Conservation (phyloP, 2,113 vertebrate genomes). For the Brienomyrus longianalis region DNA sequence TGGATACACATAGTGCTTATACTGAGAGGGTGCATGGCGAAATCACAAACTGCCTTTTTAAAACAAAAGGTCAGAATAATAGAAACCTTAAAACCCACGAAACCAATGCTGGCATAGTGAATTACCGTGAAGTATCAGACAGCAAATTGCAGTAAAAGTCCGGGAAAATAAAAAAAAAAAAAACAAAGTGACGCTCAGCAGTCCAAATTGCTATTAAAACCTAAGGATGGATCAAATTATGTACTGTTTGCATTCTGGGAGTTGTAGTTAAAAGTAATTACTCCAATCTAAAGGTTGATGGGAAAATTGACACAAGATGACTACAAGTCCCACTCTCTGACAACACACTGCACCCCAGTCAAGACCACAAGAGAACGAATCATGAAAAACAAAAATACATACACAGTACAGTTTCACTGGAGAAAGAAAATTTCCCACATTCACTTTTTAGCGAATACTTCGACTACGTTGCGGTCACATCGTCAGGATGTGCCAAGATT, state of each 20-base stretch:
- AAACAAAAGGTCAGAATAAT: conserved; percentile 65
- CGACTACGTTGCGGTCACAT: background rate
- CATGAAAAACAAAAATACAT: conserved; percentile 1
- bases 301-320: conserved; percentile 16
- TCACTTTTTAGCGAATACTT: conserved; percentile 33
- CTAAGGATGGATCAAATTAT: conserved; percentile 24
- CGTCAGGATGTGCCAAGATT: conserved; percentile 4
- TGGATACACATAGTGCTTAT: conserved; percentile 54
- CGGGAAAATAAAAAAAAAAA: background rate
- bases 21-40: conserved; percentile 44
- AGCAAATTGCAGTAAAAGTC: conserved; percentile 41
- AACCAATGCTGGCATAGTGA: conserved; percentile 57
- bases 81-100: conserved; percentile 39
- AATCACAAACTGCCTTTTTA: conserved; percentile 54
- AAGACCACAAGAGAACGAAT: conserved; percentile 15
- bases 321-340: conserved; percentile 26
- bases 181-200: background rate
- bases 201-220: conserved; percentile 18
- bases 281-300: conserved; percentile 23
- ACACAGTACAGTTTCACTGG: conserved; percentile 11
- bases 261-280: conserved; percentile 44
- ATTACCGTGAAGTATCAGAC: conserved; percentile 32
- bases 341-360: conserved; percentile 13
- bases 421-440: conserved; percentile 37
- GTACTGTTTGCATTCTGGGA: conserved; percentile 54